Base-by-base conservation (phyloP, 1,140 invertebrate genomes). In the Acyrthosiphon pisum region DNA sequence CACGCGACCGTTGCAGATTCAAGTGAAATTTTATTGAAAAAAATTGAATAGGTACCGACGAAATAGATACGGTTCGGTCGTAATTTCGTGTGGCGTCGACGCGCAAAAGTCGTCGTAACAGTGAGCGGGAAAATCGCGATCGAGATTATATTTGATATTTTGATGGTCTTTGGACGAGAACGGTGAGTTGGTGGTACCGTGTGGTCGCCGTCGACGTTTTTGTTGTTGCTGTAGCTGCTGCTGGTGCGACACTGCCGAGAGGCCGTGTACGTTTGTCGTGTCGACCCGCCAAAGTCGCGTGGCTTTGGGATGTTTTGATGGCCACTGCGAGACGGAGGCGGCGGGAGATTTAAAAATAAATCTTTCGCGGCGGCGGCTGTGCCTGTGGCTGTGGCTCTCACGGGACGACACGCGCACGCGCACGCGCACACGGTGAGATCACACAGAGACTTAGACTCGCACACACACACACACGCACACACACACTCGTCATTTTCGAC, bases 281-380 rank as follows among this genome's bases (percentile, higher is more conserved):
- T 30, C 87, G 87, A 37, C 48, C 48, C 87, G 86, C 30, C 84
- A 48, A 44, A 44, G 41, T n/a, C 86, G 86, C 46, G 87, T 89
- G 87, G 87, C 46, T 89, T 89, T 37, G 46, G 22, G 87, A 89
- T n/a, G n/a, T 35, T 89, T 53, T 23, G 87, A 89, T 89, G 87
- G 87, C 87, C 87, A 14, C 48, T 8, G 20, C n/a, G 14, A n/a
- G 30, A 35, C 84, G 44, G 46, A 20, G 86, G 87, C 48, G 87
- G 87, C 87, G 87, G 87, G 87, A 89, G 87, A 35, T 89, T 88
- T 89, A 89, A 89, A 89, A 89, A 89, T 89, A 89, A 89, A 89
- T 89, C 87, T 48, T 53, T 89, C 87, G 48, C 48, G 86, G 86
- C 83, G 83, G 37, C 83, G 23, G 83, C 83, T 14, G 84, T 9